A percentile compares a stretch with the other conserved stretches of the same genome.
phyloP scores from a whole-genome alignment of 2,888 invertebrate species.

The Chymomyza amoena region DNA sequence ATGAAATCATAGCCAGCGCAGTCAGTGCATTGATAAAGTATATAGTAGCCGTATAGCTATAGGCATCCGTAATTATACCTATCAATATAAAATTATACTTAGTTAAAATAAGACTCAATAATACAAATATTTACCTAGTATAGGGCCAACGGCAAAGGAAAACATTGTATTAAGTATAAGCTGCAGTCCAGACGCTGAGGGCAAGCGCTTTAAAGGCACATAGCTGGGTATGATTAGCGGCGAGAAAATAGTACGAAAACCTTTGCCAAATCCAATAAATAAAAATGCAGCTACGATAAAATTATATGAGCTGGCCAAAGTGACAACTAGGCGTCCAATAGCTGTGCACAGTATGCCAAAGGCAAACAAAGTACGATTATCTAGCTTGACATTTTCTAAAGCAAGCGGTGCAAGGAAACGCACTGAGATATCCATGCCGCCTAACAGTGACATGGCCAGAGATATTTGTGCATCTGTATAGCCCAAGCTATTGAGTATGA shows the following conservation, averaged over 20 bases:
- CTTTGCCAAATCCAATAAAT: slow-evolving; percentile 86
- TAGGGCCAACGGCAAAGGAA: slow-evolving; percentile 82
- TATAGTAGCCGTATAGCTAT: slow-evolving; percentile 67
- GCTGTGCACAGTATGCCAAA: slow-evolving; percentile 82
- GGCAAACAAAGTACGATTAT: slow-evolving; percentile 85
- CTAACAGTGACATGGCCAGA: slow-evolving; percentile 85
- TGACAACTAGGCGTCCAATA: slow-evolving; percentile 67
- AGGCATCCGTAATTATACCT: slow-evolving; percentile 71
- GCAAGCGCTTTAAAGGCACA: slow-evolving; percentile 84
- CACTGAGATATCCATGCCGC: slow-evolving; percentile 83
- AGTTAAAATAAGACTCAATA: not conserved
- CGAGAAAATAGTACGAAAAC: slow-evolving; percentile 86
- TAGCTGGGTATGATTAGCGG: slow-evolving; percentile 86
- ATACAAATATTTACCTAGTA: slow-evolving; percentile 81
- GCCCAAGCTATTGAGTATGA: slow-evolving; percentile 84
- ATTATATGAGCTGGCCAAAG: slow-evolving; percentile 80
- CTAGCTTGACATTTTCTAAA: slow-evolving; percentile 84
- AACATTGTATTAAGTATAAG: slow-evolving; percentile 83
- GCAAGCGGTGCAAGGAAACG: slow-evolving; percentile 85
- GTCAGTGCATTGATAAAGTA: slow-evolving; percentile 70
- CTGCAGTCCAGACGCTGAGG: slow-evolving; percentile 86
- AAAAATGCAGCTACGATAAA: slow-evolving; percentile 81
- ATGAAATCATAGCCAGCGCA: slow-evolving; percentile 60
- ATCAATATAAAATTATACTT: not conserved
- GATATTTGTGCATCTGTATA: slow-evolving; percentile 82